These are phyloP conservation scores for Meiosimyza decipiens DNA, from an alignment of 2,888 invertebrate species.

Conservation along the genomic window DNA sequence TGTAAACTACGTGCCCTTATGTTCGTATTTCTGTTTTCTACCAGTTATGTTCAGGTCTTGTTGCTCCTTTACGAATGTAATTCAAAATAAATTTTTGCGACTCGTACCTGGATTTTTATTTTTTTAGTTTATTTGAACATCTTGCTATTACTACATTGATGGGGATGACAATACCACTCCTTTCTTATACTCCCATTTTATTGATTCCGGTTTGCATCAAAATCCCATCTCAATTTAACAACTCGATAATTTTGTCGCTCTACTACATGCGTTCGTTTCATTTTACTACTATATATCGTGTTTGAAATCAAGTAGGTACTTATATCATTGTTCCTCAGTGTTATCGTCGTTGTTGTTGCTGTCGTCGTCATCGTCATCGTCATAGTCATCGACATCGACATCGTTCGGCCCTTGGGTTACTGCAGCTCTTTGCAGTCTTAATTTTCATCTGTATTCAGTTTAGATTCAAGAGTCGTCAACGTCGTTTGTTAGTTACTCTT, in stretches of 20 bases:
- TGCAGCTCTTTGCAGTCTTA: conserved; percentile 18
- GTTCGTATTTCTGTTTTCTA: no score
- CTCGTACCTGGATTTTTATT: no score
- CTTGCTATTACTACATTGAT: no score
- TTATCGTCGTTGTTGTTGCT: not conserved
- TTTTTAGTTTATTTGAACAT: no score
- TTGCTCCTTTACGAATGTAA: no score
- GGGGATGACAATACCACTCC: no score
- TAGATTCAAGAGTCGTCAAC: conserved; percentile 28
- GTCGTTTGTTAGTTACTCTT: conserved; percentile 15
- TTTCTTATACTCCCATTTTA: no score
- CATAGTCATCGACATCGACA: not conserved
- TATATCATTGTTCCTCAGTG: not conserved
- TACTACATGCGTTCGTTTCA: not conserved
- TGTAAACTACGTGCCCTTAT: no score
- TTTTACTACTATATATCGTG: not conserved
- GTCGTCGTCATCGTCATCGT: conserved; percentile 12
- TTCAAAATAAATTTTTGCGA: no score
- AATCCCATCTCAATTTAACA: no score
- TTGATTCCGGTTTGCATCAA: no score
- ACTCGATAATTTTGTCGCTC: not conserved
- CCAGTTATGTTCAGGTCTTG: no score
- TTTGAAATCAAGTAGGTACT: not conserved
- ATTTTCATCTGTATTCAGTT: conserved; percentile 25
- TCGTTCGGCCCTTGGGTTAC: not conserved